These are phyloP conservation scores for Pyrgus malvae DNA, from an alignment of 2,888 invertebrate genomes.

Conservation along the genomic window DNA sequence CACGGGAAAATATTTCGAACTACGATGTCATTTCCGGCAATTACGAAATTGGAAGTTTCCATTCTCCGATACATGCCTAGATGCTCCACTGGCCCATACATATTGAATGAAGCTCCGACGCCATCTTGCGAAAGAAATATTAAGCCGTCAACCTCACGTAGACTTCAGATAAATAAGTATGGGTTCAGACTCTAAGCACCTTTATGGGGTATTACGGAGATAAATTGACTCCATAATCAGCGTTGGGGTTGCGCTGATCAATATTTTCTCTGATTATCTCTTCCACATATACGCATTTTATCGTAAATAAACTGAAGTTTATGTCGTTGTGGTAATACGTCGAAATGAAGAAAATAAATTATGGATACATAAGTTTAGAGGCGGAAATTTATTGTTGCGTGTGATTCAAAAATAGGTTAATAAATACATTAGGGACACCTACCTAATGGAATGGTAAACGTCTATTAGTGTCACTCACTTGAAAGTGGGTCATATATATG, in stretches of 20 bases:
- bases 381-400: no score
- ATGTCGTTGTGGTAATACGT: no score
- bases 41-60: conserved; percentile 19
- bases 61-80: not conserved
- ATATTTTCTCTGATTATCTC: no score
- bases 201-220: conserved; percentile 5
- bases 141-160: not conserved
- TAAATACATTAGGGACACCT: no score
- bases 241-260: not conserved
- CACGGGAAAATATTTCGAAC: conserved; percentile 11
- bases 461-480: no score
- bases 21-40: conserved; percentile 10
- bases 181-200: not conserved
- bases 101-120: conserved; percentile 19
- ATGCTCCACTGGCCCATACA: conserved; percentile 14
- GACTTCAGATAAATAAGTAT: not conserved
- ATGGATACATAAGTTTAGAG: no score
- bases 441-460: no score
- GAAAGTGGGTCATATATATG: no score
- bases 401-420: no score
- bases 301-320: no score
- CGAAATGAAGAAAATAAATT: no score
- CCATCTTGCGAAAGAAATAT: conserved; percentile 17
- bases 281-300: no score
- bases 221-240: conserved; percentile 8